These are phyloP conservation scores for Tetragonisca angustula DNA, from an alignment of 2,888 invertebrate species.

Conservation along the genomic window DNA sequence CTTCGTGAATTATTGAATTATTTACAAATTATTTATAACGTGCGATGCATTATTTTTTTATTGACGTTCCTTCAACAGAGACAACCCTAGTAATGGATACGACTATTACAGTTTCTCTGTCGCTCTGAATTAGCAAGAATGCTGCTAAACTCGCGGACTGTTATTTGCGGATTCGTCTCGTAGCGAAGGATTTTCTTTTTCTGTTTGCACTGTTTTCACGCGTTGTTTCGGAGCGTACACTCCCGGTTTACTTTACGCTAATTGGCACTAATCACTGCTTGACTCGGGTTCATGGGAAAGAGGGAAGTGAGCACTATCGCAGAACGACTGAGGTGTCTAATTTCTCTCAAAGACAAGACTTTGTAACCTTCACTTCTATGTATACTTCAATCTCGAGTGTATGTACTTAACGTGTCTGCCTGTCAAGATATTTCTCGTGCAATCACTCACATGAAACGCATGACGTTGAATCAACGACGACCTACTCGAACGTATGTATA, in stretches of 20 bases:
- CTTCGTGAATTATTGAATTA: no score
- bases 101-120: constrained; percentile 5
- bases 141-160: constrained; percentile 18
- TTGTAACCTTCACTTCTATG: not conserved
- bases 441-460: not conserved
- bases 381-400: not conserved
- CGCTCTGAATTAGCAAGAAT: constrained; percentile 4
- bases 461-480: not conserved
- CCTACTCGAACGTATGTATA: not conserved
- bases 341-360: constrained; percentile 12
- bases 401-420: constrained; percentile 2
- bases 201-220: constrained; percentile 49
- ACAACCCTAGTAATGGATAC: constrained; percentile 10
- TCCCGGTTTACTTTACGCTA: constrained; percentile 54
- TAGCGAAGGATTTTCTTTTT: constrained; percentile 49
- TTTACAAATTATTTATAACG: no score
- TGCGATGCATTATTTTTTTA: not conserved
- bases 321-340: constrained; percentile 28
- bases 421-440: not conserved
- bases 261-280: constrained; percentile 64
- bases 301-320: not conserved
- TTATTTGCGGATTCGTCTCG: constrained; percentile 66
- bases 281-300: constrained; percentile 41
- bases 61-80: not conserved
- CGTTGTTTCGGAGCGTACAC: constrained; percentile 27